Evolutionary conservation across 2,888 invertebrate genomes (phyloP).

Genomic region (Shargacucullia verbasci): DNA sequence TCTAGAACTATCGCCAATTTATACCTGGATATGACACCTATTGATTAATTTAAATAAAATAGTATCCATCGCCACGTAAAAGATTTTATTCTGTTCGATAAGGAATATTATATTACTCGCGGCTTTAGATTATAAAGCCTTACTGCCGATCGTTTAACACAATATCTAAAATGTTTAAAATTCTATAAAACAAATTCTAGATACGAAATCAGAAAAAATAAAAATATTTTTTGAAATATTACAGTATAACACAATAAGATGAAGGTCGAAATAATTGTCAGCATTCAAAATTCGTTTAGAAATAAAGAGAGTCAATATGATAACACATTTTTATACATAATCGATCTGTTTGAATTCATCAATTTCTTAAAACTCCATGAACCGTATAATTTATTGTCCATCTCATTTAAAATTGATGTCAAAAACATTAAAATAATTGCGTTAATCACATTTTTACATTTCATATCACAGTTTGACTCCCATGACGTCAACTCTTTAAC

Average conservation of each 20-base stretch:
- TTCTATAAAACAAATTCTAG: too few relatives aligned
- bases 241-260: slow-evolving; percentile 7
- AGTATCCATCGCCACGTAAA: slow-evolving; percentile 12
- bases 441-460: slow-evolving; percentile 73
- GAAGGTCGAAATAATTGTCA: slow-evolving; percentile 8
- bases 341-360: slow-evolving; percentile 12
- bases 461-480: slow-evolving; percentile 62
- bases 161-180: slow-evolving; percentile 12
- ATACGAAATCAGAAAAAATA: slow-evolving; percentile 4
- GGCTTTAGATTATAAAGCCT: slow-evolving; percentile 9
- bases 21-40: slow-evolving; percentile 56
- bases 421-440: slow-evolving; percentile 68
- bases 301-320: slow-evolving; percentile 47
- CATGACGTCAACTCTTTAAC: slow-evolving; percentile 32
- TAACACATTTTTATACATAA: slow-evolving; percentile 23
- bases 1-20: slow-evolving; percentile 59
- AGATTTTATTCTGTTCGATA: slow-evolving; percentile 10
- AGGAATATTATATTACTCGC: slow-evolving; percentile 17
- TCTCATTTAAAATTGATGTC: slow-evolving; percentile 58
- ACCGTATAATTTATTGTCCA: slow-evolving; percentile 62
- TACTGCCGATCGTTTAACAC: slow-evolving; percentile 6
- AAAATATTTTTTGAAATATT: slow-evolving; percentile 1
- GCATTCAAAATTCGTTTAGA: slow-evolving; percentile 13
- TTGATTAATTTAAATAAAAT: slow-evolving; percentile 30
- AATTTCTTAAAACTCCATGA: slow-evolving; percentile 6